Evolutionary conservation across 35 echinoderm and acorn worm species (phyloP).

Genomic region (Stichopus chloronotus): DNA sequence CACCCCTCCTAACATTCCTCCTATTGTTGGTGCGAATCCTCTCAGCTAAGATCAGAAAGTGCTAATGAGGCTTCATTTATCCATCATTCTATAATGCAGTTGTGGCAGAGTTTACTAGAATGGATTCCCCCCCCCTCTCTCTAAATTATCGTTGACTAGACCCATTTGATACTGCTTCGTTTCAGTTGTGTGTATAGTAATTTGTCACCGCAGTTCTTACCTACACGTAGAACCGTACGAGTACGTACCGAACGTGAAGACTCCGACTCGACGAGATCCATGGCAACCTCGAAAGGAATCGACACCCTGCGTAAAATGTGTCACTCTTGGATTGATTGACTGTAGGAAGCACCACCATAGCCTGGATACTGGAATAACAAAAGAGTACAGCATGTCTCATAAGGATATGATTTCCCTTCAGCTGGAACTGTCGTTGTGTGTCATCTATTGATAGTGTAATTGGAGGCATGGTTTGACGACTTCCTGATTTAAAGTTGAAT

Average conservation of each 20-base stretch:
- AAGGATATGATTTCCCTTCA: slow-evolving; percentile 13
- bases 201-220: too few species aligned
- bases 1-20: too few species aligned
- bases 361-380: background rate
- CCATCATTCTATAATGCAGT: too few species aligned
- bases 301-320: background rate
- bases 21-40: too few species aligned
- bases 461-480: slow-evolving; percentile 32
- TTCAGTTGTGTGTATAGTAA: too few species aligned
- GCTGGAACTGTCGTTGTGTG: slow-evolving; percentile 37
- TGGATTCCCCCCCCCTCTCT: too few species aligned
- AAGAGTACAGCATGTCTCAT: slow-evolving; percentile 4
- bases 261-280: background rate
- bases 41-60: too few species aligned
- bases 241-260: background rate
- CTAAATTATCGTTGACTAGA: too few species aligned
- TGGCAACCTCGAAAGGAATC: background rate
- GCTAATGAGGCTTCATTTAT: too few species aligned
- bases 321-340: slow-evolving; percentile 8
- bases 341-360: background rate
- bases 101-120: too few species aligned
- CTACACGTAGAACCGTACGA: background rate
- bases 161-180: too few species aligned
- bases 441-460: slow-evolving; percentile 49
- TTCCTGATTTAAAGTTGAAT: background rate